Evolutionary conservation across 2,888 invertebrate genomes (phyloP).

Genomic region (Pandemis corylana): DNA sequence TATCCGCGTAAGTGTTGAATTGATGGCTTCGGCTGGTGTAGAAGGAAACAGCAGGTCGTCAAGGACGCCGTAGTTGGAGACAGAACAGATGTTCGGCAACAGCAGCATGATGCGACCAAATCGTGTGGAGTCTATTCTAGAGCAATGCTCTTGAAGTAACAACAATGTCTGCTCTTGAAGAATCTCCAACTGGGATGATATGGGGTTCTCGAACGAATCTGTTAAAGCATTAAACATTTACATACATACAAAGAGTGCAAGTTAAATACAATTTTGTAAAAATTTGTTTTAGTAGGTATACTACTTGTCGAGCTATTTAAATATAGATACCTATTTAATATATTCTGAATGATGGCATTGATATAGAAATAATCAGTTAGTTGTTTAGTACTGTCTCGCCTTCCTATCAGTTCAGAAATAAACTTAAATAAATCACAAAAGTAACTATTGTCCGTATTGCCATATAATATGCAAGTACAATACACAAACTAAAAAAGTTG

Average conservation of each 20-base stretch:
- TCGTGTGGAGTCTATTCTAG: conserved; percentile 78
- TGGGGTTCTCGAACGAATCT: conserved; percentile 58
- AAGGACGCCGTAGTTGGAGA: conserved; percentile 65
- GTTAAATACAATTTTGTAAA: too few relatives aligned
- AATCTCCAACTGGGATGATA: conserved; percentile 82
- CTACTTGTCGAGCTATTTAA: too few relatives aligned
- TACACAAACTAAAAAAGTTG: not conserved
- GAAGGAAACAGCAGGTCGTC: conserved; percentile 91
- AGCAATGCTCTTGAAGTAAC: conserved; percentile 90
- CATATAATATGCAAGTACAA: not conserved
- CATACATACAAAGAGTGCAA: not conserved
- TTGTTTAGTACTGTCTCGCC: not conserved
- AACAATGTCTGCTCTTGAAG: conserved; percentile 93
- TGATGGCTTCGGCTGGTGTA: conserved; percentile 75
- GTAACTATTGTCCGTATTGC: not conserved
- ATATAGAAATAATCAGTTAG: not conserved
- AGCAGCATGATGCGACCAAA: conserved; percentile 91
- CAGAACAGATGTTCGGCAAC: conserved; percentile 86
- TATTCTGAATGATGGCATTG: not conserved
- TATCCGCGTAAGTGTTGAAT: conserved; percentile 65
- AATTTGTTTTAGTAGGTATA: not conserved
- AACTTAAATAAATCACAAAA: not conserved
- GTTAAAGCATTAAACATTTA: conserved; percentile 40
- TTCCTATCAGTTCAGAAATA: not conserved
- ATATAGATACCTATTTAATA: not conserved